Evolutionary conservation across 2,797 vertebrate genomes (phyloP).

Genomic region (Sphenodon punctatus): DNA sequence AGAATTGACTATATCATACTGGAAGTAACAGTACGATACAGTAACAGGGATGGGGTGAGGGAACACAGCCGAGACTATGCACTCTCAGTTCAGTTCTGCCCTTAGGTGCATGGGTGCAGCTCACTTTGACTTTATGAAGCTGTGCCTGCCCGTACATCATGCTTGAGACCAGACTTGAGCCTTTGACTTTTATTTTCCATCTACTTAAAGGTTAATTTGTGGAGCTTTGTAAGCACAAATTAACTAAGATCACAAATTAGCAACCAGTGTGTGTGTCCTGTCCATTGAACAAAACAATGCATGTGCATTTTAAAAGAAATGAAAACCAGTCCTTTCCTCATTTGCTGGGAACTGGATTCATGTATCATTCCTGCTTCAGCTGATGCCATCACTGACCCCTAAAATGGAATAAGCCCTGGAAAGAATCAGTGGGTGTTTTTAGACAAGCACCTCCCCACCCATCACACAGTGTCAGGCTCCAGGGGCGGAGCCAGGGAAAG

Average conservation of each 20-base stretch:
- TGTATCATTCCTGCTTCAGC: not conserved
- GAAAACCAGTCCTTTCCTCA: slow-evolving; percentile 28
- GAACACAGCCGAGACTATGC: too few relatives aligned
- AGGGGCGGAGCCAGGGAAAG: too few relatives aligned
- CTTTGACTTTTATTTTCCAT: slow-evolving; percentile 56
- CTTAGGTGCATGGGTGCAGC: not conserved
- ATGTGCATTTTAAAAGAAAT: slow-evolving; percentile 49
- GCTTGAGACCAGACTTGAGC: slow-evolving; percentile 41
- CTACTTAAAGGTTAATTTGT: slow-evolving; percentile 39
- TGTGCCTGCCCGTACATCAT: slow-evolving; percentile 54
- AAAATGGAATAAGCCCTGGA: not conserved
- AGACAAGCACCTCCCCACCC: too few relatives aligned
- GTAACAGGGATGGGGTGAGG: too few relatives aligned
- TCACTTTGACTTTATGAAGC: slow-evolving; percentile 22
- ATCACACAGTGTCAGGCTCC: too few relatives aligned
- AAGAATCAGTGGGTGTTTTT: too few relatives aligned
- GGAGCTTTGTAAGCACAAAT: slow-evolving; percentile 29
- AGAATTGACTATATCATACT: too few relatives aligned
- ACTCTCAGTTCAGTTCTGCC: too few relatives aligned
- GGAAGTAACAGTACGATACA: too few relatives aligned
- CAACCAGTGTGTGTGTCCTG: slow-evolving; percentile 42
- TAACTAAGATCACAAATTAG: slow-evolving; percentile 60
- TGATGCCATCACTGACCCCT: not conserved
- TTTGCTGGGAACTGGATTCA: not conserved
- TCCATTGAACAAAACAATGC: slow-evolving; percentile 59